Percentiles rank a stretch among this genome's conserved stretches.
Conservation (phyloP, 2,888 invertebrate genomes). For the Maniola hyperantus region DNA sequence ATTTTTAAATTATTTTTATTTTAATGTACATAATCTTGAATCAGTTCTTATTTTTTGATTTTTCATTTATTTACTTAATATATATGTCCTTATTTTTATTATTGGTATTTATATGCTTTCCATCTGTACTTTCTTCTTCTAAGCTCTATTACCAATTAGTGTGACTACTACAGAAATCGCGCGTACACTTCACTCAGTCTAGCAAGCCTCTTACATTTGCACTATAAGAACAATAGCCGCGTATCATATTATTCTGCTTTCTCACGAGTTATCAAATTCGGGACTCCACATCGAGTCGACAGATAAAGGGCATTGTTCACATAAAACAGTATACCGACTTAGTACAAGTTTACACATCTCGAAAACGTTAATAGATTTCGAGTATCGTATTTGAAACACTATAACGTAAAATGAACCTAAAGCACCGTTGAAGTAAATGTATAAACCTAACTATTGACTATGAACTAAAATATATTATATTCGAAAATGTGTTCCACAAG, state of each 20-base stretch:
- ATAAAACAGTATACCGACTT: slow-evolving; percentile 38
- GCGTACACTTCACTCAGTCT: background rate
- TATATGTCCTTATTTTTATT: too few species aligned
- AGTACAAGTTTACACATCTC: background rate
- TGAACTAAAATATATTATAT: too few species aligned
- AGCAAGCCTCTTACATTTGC: background rate
- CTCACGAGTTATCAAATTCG: slow-evolving; percentile 75
- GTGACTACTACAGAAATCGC: background rate
- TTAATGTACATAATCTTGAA: too few species aligned
- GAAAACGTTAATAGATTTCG: background rate
- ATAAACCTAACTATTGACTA: too few species aligned
- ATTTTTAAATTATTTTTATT: too few species aligned
- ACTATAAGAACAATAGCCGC: slow-evolving; percentile 3
- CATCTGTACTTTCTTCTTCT: too few species aligned
- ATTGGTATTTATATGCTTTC: too few species aligned
- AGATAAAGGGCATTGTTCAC: slow-evolving; percentile 71
- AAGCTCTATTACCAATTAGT: background rate
- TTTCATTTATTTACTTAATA: too few species aligned
- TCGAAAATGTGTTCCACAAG: too few species aligned
- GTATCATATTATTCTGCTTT: slow-evolving; percentile 52
- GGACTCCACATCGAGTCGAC: slow-evolving; percentile 52
- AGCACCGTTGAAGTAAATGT: too few species aligned
- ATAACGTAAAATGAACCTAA: too few species aligned
- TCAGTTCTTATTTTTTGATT: too few species aligned
- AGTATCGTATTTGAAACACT: background rate